Evolutionary conservation across 2,888 invertebrate genomes (phyloP).

Genomic region (Oscheius sp.): DNA sequence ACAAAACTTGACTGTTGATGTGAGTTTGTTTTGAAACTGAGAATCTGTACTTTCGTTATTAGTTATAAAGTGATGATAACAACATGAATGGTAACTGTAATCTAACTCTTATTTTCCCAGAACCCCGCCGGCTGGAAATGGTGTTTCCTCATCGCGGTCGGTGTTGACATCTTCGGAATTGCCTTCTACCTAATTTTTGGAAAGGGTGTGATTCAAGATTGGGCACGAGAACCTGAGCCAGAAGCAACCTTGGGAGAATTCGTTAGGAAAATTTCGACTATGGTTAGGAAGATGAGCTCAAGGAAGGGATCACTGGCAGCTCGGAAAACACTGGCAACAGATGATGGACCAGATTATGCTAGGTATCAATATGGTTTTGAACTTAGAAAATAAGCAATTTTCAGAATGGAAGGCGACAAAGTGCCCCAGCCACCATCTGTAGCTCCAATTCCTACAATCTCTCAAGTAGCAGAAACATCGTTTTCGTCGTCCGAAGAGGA

Average conservation of each 20-base stretch:
- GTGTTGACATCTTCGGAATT: constrained; percentile 92
- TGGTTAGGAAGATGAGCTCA: constrained; percentile 47
- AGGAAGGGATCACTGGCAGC: constrained; percentile 20
- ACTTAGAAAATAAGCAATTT: too few relatives aligned
- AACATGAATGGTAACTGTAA: neutral
- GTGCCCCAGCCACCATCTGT: too few relatives aligned
- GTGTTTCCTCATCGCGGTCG: constrained; percentile 94
- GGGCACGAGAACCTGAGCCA: constrained; percentile 61
- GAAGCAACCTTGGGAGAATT: constrained; percentile 57
- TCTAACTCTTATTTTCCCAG: constrained; percentile 61
- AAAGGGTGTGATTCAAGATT: constrained; percentile 88
- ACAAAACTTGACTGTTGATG: constrained; percentile 79
- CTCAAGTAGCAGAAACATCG: too few relatives aligned
- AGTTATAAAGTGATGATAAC: neutral
- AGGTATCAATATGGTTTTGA: constrained; percentile 24
- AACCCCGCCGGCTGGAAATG: constrained; percentile 81
- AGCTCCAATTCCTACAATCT: too few relatives aligned
- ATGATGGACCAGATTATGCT: constrained; percentile 39
- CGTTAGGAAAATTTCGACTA: constrained; percentile 58
- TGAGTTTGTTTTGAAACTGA: constrained; percentile 20
- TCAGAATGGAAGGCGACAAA: too few relatives aligned
- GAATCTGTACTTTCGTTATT: neutral
- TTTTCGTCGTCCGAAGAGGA: too few relatives aligned
- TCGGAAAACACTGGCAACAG: constrained; percentile 24
- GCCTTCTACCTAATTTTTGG: constrained; percentile 95